These are phyloP conservation scores for Drosophila tsacasi DNA, from an alignment of 1,140 invertebrate species.

Conservation along the genomic window DNA sequence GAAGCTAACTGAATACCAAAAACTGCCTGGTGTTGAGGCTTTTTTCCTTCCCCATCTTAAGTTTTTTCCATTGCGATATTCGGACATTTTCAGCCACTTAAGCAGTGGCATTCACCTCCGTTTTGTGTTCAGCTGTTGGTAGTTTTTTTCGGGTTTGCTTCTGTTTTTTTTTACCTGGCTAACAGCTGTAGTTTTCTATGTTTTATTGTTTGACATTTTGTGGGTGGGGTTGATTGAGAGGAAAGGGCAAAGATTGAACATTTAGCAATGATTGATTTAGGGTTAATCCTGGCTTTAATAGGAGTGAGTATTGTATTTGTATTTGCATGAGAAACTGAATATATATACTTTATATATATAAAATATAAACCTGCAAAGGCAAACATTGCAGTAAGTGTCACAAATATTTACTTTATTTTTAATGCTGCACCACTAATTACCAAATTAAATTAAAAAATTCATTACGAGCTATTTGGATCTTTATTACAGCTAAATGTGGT, in stretches of 20 bases:
- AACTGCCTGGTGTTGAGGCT: neutral
- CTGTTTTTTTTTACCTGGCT: constrained; percentile 15
- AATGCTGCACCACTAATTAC: neutral
- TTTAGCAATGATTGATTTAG: constrained; percentile 20
- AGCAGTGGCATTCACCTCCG: constrained; percentile 72
- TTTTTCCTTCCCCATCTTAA: constrained; percentile 22
- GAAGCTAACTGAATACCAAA: constrained; percentile 30
- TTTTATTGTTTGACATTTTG: constrained; percentile 14
- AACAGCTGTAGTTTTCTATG: constrained; percentile 6
- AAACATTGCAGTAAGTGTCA: neutral
- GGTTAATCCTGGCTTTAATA: too few species aligned
- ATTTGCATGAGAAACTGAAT: neutral
- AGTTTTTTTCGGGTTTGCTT: constrained; percentile 11
- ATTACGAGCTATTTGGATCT: neutral
- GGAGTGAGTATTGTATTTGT: too few species aligned
- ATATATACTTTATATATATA: neutral
- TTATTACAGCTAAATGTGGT: neutral
- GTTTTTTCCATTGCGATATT: constrained; percentile 24
- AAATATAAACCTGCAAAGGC: neutral
- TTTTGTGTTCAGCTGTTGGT: constrained; percentile 24
- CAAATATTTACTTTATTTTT: neutral
- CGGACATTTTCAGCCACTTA: constrained; percentile 71
- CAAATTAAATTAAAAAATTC: neutral
- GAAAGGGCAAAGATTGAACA: constrained; percentile 14
- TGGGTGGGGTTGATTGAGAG: neutral